A percentile compares a stretch with the other conserved stretches of the same genome.
Evolutionary conservation across 1,140 invertebrate genomes (phyloP).

Genomic region (Drosophila mauritiana): DNA sequence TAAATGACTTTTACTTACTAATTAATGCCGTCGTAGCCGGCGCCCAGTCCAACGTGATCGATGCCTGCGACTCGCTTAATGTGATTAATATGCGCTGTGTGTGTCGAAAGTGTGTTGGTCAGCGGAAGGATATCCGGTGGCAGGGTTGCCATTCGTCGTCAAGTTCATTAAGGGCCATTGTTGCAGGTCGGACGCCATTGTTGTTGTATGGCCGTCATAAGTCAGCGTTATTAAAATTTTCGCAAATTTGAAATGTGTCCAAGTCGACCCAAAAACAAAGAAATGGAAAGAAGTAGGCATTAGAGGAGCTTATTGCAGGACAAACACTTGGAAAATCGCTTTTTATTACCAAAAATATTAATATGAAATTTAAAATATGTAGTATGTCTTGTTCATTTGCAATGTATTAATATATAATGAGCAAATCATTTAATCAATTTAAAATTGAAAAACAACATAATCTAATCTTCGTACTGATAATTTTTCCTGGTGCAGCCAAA

Average conservation of each 20-base stretch:
- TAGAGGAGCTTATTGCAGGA: constrained; percentile 49
- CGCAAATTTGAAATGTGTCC: constrained; percentile 71
- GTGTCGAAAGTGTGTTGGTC: constrained; percentile 30
- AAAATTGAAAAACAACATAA: not conserved
- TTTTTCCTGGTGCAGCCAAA: not conserved
- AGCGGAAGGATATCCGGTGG: constrained; percentile 57
- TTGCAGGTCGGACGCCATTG: constrained; percentile 39
- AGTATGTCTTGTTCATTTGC: not conserved
- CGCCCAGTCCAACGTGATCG: constrained; percentile 94
- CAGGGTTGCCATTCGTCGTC: constrained; percentile 44
- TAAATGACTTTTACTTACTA: constrained; percentile 89
- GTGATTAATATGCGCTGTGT: constrained; percentile 96
- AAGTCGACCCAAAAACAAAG: constrained; percentile 42
- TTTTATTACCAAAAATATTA: not conserved
- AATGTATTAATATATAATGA: not conserved
- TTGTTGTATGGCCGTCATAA: constrained; percentile 60
- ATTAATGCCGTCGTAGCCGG: constrained; percentile 95
- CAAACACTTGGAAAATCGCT: not conserved
- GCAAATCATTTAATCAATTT: not conserved
- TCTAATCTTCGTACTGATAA: not conserved
- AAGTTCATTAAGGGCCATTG: constrained; percentile 77
- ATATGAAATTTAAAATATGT: not conserved
- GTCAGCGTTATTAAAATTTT: constrained; percentile 74
- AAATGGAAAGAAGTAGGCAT: constrained; percentile 53
- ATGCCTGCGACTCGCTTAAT: constrained; percentile 94